Conservation (phyloP, 2,113 vertebrate genomes). For the Nicator chloris region DNA sequence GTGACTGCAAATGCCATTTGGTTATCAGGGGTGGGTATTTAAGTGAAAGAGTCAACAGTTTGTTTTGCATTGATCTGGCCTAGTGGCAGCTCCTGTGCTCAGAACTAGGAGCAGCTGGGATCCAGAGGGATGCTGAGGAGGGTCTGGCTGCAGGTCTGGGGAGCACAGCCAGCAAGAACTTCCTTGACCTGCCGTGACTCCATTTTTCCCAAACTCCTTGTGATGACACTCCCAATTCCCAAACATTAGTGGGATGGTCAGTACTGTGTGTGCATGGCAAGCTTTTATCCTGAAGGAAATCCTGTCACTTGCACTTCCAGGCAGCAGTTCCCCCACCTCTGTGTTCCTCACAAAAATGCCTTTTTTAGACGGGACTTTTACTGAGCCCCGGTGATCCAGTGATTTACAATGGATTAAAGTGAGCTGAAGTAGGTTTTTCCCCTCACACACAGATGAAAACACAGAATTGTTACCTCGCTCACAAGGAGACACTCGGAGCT, state of each 20-base stretch:
- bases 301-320: not conserved
- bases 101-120: not conserved
- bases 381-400: fast-evolving
- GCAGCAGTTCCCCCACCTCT: not conserved
- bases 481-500: not conserved
- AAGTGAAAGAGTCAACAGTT: not conserved
- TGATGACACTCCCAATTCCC: not conserved
- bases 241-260: not conserved
- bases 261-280: not conserved
- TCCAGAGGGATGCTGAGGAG: not conserved
- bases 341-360: not conserved
- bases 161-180: not conserved
- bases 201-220: not conserved
- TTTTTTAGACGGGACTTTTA: not conserved
- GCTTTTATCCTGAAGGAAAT: not conserved
- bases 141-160: not conserved
- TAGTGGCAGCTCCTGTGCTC: not conserved
- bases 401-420: not conserved
- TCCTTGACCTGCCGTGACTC: not conserved
- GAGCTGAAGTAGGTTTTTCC: not conserved
- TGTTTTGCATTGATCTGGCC: not conserved
- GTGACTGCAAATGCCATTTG: not conserved
- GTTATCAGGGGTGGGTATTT: not conserved
- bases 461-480: not conserved
- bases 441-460: not conserved